Percentiles rank a stretch among this genome's conserved stretches.
These are phyloP conservation scores for Pollenia amentaria DNA, from an alignment of 2,888 invertebrate genomes.

Conservation along the genomic window DNA sequence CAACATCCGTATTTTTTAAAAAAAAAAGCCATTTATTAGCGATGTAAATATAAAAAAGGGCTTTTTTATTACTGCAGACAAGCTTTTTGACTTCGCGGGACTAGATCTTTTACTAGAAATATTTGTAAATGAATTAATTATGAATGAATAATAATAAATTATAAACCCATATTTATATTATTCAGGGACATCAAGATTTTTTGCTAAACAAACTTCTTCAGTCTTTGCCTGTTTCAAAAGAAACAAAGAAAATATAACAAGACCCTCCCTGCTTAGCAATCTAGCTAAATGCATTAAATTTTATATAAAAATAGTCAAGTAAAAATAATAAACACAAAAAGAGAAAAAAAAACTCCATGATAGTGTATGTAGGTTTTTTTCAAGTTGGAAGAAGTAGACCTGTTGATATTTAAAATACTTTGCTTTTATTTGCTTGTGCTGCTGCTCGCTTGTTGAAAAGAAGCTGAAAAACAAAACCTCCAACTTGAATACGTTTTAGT, in stretches of 20 bases:
- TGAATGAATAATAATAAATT: background rate
- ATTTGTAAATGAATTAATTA: background rate
- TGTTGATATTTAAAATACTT: conserved; percentile 55
- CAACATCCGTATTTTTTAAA: too few species aligned
- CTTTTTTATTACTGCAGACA: too few species aligned
- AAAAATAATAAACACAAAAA: conserved; percentile 22
- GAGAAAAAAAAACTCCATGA: conserved; percentile 15
- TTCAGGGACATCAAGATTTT: conserved; percentile 31
- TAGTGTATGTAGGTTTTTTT: conserved; percentile 43
- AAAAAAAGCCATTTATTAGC: too few species aligned
- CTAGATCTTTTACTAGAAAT: too few species aligned
- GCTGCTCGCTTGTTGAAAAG: conserved; percentile 46
- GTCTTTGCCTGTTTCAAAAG: background rate
- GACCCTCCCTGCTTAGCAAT: background rate
- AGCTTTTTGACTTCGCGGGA: too few species aligned
- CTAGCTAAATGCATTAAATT: background rate
- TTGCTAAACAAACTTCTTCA: conserved; percentile 11
- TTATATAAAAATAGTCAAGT: background rate
- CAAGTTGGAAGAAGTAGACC: conserved; percentile 56
- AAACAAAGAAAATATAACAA: conserved; percentile 7
- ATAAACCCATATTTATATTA: background rate
- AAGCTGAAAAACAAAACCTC: conserved; percentile 46
- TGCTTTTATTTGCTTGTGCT: conserved; percentile 31
- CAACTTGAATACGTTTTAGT: conserved; percentile 64
- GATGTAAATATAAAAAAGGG: too few species aligned